Percentiles rank a stretch among this genome's conserved stretches.
Evolutionary conservation across 2,797 vertebrate genomes (phyloP).

Genomic region (Poeciliopsis gracilis): DNA sequence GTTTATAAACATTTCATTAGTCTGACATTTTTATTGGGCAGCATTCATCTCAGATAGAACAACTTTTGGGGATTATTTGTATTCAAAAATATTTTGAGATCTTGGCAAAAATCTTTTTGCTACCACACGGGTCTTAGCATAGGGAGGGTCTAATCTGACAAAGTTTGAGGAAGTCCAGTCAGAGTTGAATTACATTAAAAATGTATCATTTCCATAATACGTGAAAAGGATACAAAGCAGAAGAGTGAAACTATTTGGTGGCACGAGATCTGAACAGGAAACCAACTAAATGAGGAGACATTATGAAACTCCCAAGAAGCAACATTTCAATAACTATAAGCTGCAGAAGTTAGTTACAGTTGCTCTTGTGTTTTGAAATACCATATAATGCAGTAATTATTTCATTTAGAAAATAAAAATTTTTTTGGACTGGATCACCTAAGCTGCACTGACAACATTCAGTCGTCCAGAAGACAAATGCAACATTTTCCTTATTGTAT

Average conservation of each 20-base stretch:
- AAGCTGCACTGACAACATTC: too few relatives aligned
- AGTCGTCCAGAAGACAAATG: too few relatives aligned
- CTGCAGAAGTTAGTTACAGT: too few relatives aligned
- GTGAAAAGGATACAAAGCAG: not conserved
- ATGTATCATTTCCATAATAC: not conserved
- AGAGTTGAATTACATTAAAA: not conserved
- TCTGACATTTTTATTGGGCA: not conserved
- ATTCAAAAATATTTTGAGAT: not conserved
- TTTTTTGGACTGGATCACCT: too few relatives aligned
- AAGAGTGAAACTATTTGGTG: not conserved
- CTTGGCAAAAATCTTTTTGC: not conserved
- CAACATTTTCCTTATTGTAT: too few relatives aligned
- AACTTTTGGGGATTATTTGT: not conserved
- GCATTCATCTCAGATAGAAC: not conserved
- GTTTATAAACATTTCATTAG: not conserved
- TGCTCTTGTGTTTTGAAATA: too few relatives aligned
- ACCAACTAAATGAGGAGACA: not conserved
- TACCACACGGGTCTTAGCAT: too few relatives aligned
- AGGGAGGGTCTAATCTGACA: not conserved
- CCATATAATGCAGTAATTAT: too few relatives aligned
- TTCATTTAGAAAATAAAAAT: too few relatives aligned
- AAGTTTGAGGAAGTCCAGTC: not conserved
- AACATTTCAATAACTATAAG: not conserved
- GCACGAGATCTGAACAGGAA: not conserved
- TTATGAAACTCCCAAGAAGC: not conserved